These are phyloP conservation scores for Patella depressa DNA, from an alignment of 2,888 invertebrate genomes.

Conservation along the genomic window DNA sequence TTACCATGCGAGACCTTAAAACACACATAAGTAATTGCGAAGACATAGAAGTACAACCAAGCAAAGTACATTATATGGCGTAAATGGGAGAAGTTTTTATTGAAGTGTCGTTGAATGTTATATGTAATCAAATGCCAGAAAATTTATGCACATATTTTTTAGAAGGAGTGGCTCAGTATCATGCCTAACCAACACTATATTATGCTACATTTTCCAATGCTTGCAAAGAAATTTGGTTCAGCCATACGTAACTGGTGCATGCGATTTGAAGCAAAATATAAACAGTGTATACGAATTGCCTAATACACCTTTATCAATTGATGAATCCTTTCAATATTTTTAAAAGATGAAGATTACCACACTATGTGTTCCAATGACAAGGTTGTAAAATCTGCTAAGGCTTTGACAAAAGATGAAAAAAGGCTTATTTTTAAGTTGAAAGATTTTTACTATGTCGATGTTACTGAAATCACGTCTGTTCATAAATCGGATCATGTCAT, in stretches of 20 bases:
- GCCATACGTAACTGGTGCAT: neutral
- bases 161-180: neutral
- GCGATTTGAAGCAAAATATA: neutral
- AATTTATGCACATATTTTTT: neutral
- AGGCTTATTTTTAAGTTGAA: neutral
- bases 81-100: neutral
- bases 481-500: neutral
- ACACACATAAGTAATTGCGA: neutral
- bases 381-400: neutral
- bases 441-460: neutral
- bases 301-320: neutral
- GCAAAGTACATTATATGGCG: neutral
- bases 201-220: slow-evolving; percentile 3
- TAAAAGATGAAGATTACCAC: neutral
- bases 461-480: neutral
- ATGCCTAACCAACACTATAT: neutral
- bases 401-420: neutral
- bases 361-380: neutral
- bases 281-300: neutral
- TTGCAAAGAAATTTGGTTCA: neutral
- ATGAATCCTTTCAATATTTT: neutral
- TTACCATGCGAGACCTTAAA: neutral
- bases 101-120: neutral
- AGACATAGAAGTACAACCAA: neutral
- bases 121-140: neutral